Percentiles rank a stretch among this genome's conserved stretches.
phyloP scores from a whole-genome alignment of 2,888 invertebrate genomes.

The Trimorus sp. region DNA sequence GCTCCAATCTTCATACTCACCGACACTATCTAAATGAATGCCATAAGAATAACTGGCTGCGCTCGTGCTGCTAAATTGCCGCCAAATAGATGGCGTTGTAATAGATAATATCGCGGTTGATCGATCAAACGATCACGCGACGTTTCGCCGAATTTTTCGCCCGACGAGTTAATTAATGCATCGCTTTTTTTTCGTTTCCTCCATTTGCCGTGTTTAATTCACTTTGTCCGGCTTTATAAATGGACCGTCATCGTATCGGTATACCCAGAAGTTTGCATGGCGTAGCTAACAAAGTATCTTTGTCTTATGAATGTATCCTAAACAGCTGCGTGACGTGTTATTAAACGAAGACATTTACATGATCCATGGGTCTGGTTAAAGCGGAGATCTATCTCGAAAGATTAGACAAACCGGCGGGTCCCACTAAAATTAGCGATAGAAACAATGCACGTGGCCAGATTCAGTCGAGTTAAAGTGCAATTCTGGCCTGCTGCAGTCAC shows the following conservation, averaged over 20 bases:
- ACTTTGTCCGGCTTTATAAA: slow-evolving; percentile 3
- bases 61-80: slow-evolving; percentile 61
- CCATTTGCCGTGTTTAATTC: too few species aligned
- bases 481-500: slow-evolving; percentile 60
- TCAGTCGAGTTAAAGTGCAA: slow-evolving; percentile 74
- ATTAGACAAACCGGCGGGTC: slow-evolving; percentile 77
- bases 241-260: slow-evolving; percentile 17
- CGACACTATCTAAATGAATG: slow-evolving; percentile 67
- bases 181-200: too few species aligned
- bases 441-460: slow-evolving; percentile 80
- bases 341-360: slow-evolving; percentile 60
- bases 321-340: slow-evolving; percentile 57
- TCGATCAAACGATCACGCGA: slow-evolving; percentile 45
- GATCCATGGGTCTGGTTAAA: slow-evolving; percentile 64
- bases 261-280: slow-evolving; percentile 21
- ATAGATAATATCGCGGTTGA: slow-evolving; percentile 53
- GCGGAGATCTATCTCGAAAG: slow-evolving; percentile 69
- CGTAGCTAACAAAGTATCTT: slow-evolving; percentile 37
- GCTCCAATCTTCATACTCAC: slow-evolving; percentile 64
- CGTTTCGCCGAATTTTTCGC: too few species aligned
- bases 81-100: slow-evolving; percentile 57
- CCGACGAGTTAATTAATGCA: not conserved
- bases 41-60: slow-evolving; percentile 62
- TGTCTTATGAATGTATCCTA: slow-evolving; percentile 56
- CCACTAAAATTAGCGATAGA: slow-evolving; percentile 79